phyloP scores from a whole-genome alignment of 2,888 invertebrate species.

The Hartigia nigra region DNA sequence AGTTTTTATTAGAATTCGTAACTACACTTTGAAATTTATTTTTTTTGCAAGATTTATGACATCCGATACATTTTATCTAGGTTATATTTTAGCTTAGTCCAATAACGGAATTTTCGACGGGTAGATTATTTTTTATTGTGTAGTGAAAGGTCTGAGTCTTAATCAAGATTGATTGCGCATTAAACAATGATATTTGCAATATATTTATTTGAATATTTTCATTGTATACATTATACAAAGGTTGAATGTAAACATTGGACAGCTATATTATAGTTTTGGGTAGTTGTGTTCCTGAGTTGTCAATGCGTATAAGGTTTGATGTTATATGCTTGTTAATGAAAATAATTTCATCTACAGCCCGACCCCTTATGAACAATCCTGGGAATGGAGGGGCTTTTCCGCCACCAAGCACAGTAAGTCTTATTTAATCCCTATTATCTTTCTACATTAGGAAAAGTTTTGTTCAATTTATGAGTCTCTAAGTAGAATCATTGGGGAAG shows the following conservation, averaged over 20 bases:
- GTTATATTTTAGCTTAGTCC: background rate
- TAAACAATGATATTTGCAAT: background rate
- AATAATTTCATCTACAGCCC: slow-evolving; percentile 20
- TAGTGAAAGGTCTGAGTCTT: background rate
- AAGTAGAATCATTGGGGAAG: background rate
- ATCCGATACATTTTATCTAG: too few species aligned
- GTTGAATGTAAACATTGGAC: background rate
- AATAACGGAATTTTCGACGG: background rate
- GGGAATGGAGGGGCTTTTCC: slow-evolving; percentile 3
- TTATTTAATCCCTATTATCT: background rate
- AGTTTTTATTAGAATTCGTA: background rate
- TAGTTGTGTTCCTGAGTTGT: background rate
- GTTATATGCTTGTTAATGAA: background rate
- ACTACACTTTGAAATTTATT: background rate
- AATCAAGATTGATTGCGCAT: background rate
- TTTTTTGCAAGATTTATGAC: background rate
- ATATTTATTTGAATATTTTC: background rate
- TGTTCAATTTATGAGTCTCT: background rate
- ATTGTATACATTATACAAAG: background rate
- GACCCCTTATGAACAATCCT: slow-evolving; percentile 13
- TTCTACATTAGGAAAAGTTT: slow-evolving; percentile 2
- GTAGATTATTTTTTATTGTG: background rate
- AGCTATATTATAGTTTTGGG: background rate
- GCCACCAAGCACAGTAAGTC: slow-evolving; percentile 32
- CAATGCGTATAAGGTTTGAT: background rate